These are phyloP conservation scores for Hippocampus barbouri DNA, from an alignment of 2,113 vertebrate genomes.

Conservation along the genomic window DNA sequence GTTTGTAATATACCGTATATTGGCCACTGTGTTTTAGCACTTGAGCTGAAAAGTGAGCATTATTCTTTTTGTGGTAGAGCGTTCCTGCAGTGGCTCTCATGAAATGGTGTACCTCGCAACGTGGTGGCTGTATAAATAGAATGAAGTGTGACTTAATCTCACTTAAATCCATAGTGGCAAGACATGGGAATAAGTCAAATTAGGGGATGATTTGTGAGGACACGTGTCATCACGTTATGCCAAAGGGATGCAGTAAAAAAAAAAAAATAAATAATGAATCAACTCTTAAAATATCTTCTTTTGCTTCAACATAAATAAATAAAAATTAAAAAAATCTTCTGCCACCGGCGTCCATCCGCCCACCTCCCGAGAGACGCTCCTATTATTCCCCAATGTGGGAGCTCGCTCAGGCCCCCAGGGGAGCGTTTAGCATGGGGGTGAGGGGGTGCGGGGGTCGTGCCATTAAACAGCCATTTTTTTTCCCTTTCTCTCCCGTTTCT, in stretches of 20 bases:
- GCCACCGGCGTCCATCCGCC: constrained; percentile 50
- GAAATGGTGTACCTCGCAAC: not conserved
- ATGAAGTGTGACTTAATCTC: constrained; percentile 2
- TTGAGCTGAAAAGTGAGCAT: not conserved
- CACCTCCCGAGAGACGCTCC: constrained; percentile 55
- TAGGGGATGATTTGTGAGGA: constrained; percentile 49
- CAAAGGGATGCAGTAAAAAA: constrained; percentile 51
- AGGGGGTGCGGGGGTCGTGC: not conserved
- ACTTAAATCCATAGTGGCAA: constrained; percentile 40
- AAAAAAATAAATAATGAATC: constrained; percentile 24
- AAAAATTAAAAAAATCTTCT: constrained; percentile 35
- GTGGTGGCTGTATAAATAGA: not conserved
- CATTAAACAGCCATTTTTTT: constrained; percentile 30
- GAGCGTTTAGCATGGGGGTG: constrained; percentile 49
- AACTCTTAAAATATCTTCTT: constrained; percentile 51
- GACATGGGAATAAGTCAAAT: constrained; percentile 47
- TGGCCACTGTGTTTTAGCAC: too few relatives aligned
- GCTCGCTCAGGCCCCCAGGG: constrained; percentile 44
- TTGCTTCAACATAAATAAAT: not conserved
- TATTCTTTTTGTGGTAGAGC: not conserved
- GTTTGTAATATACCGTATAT: too few relatives aligned
- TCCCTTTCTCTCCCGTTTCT: constrained; percentile 10
- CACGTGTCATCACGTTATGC: constrained; percentile 51
- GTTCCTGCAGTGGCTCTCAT: not conserved
- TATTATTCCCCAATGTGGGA: constrained; percentile 55